Base-by-base conservation (phyloP, 2,797 vertebrate species). In the Karalla daura region DNA sequence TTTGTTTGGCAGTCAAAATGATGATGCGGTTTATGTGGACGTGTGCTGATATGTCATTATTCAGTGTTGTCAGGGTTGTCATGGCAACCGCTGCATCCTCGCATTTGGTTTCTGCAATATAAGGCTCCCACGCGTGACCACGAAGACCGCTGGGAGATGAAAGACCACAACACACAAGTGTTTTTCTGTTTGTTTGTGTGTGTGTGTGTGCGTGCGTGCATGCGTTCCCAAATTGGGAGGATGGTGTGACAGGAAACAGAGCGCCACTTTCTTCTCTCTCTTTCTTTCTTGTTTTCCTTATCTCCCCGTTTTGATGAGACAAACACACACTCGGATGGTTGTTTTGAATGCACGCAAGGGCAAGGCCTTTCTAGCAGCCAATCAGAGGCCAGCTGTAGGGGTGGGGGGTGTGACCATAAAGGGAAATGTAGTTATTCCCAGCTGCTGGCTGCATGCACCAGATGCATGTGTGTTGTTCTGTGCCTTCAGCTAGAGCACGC, bases 221-320 rank as follows among this genome's bases (percentile, higher is more conserved):
- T 9, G 12, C 7, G 32, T 43, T 67, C 18, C 13, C 24, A 33
- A 45, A 47, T 36, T 18, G 20, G 58, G n/a, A 32, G 20, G 39
- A 39, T 28, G 32, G 60, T n/a, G 45, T 44, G 46, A 37, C 73
- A 66, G 68, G 58, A 83, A 78, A 58, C 47, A 39, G 50, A n/a
- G 51, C 30, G 58, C 23, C 68, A 49, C 35, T 15, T 61, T 68
- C 5, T 54, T 25, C n/a, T 17, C 24, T 25, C 24, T 52, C 15
- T 41, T n/a, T n/a, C n/a, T n/a, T n/a, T n/a, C n/a, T n/a, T n/a
- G n/a, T n/a, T n/a, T n/a, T n/a, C n/a, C n/a, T n/a, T n/a, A n/a
- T n/a, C n/a, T n/a, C n/a, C n/a, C n/a, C n/a, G n/a, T n/a, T n/a
- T 3, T 28, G 61, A 50, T 14, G 24, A 53, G 5, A 23, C 37